A percentile compares a stretch with the other conserved stretches of the same genome.
Conservation (phyloP, 2,113 vertebrate species). For the Syrrhaptes paradoxus region DNA sequence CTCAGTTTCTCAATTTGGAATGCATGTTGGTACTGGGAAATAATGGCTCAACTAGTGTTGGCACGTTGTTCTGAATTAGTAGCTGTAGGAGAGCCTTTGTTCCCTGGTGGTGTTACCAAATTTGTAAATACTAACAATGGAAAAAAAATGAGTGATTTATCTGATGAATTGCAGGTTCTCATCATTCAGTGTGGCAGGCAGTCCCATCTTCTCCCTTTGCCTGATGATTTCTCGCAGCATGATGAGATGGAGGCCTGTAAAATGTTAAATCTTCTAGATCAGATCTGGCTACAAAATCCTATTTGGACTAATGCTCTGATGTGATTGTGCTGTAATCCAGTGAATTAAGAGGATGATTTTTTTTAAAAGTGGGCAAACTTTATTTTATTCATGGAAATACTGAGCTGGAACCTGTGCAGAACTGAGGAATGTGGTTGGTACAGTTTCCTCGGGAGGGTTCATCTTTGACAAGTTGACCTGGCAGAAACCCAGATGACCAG, state of each 20-base stretch:
- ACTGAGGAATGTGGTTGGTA: neutral
- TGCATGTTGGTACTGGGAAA: neutral
- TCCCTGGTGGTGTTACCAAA: neutral
- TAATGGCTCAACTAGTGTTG: neutral
- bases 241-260: neutral
- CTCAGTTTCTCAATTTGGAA: neutral
- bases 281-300: constrained; percentile 24
- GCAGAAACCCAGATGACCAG: neutral
- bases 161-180: neutral
- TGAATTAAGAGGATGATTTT: constrained; percentile 12
- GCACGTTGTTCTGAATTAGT: neutral
- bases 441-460: neutral
- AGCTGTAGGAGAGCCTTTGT: neutral
- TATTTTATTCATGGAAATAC: neutral
- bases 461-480: neutral
- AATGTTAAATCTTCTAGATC: neutral
- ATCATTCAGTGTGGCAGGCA: accelerated
- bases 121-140: neutral
- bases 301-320: constrained; percentile 9
- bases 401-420: neutral
- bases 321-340: constrained; percentile 25
- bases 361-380: neutral
- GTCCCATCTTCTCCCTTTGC: neutral
- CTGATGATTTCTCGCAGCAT: neutral
- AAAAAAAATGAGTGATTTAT: neutral